These are phyloP conservation scores for Anniella stebbinsi DNA, from an alignment of 2,797 vertebrate species.

Conservation along the genomic window DNA sequence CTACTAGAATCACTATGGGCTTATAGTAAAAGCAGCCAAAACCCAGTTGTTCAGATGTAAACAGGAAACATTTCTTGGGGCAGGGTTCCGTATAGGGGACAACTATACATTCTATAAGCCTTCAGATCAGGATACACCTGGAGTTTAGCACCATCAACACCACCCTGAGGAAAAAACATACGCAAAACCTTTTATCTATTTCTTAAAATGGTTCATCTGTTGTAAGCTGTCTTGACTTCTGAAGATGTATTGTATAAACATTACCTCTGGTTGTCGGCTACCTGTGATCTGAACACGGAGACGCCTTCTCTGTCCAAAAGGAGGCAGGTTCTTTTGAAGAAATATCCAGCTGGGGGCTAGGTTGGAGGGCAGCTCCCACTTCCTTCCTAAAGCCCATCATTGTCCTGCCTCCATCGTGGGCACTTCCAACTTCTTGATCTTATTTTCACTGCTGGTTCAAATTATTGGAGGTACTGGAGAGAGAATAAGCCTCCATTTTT, in stretches of 20 bases:
- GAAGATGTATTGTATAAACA: background rate
- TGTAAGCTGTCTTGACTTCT: background rate
- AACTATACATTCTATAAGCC: background rate
- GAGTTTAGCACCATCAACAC: background rate
- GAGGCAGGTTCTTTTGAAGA: background rate
- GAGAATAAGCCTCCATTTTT: background rate
- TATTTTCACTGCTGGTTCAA: background rate
- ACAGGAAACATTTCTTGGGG: background rate
- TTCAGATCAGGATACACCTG: background rate
- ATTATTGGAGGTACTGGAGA: background rate
- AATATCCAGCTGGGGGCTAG: background rate
- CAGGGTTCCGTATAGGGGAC: background rate
- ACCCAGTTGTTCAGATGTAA: background rate
- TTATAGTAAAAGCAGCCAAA: background rate
- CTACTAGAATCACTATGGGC: background rate
- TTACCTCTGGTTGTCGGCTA: background rate
- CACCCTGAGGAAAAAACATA: background rate
- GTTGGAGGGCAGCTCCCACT: too few species aligned
- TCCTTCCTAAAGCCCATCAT: background rate
- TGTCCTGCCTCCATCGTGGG: background rate
- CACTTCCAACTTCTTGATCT: background rate
- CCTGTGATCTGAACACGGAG: background rate
- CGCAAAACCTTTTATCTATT: background rate
- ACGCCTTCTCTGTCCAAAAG: background rate
- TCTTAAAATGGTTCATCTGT: background rate